phyloP scores from a whole-genome alignment of 2,113 vertebrate species.

The Haemorhous mexicanus region DNA sequence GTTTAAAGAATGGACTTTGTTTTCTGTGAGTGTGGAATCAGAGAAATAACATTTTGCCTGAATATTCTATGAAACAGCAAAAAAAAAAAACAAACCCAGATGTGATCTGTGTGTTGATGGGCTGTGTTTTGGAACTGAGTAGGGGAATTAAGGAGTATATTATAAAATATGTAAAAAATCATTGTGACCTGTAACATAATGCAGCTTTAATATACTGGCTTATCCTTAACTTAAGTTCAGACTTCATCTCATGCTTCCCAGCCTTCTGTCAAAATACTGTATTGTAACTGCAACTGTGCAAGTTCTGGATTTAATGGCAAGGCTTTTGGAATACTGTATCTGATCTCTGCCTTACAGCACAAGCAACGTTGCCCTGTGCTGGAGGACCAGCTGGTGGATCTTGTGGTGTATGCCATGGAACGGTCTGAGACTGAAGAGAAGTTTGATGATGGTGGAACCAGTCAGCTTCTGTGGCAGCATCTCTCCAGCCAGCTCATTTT shows the following conservation, averaged over 20 bases:
- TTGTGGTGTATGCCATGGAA: conserved; percentile 99
- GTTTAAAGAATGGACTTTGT: not conserved
- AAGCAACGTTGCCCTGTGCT: conserved; percentile 98
- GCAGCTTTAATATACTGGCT: conserved; percentile 81
- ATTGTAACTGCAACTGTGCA: conserved; percentile 32
- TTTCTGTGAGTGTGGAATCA: not conserved
- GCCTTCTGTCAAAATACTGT: conserved; percentile 64
- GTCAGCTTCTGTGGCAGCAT: conserved; percentile 98
- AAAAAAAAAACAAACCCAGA: too few species aligned
- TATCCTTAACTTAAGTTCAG: conserved; percentile 74
- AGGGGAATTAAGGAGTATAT: not conserved
- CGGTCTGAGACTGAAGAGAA: conserved; percentile 97
- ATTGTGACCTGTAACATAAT: conserved; percentile 64
- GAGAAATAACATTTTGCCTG: not conserved
- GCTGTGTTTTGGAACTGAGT: not conserved
- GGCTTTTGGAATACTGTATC: conserved; percentile 77
- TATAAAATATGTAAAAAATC: not conserved
- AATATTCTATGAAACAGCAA: not conserved
- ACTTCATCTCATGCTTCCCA: conserved; percentile 80
- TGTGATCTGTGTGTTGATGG: not conserved
- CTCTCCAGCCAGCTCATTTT: conserved; percentile 99
- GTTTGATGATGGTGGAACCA: conserved; percentile 96
- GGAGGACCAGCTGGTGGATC: conserved; percentile 98
- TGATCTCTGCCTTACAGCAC: conserved; percentile 85
- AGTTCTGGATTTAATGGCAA: conserved; percentile 44